Conservation (phyloP, 2,797 vertebrate species). For the Clarias platycephalus region DNA sequence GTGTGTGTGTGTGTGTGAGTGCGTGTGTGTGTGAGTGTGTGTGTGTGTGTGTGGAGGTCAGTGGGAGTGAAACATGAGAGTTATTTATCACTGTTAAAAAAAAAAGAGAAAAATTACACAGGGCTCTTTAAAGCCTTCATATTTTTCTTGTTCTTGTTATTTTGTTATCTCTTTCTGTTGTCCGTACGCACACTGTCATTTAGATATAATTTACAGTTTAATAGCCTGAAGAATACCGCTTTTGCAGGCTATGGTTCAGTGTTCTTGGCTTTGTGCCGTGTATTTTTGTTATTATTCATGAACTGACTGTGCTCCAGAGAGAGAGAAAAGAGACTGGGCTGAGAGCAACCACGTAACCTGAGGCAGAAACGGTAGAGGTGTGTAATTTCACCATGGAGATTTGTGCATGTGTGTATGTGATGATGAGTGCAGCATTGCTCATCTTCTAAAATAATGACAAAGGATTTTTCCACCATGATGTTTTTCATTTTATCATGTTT, state of each 20-base stretch:
- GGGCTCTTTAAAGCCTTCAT: background rate
- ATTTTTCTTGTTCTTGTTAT: constrained; percentile 24
- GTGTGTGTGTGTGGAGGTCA: constrained; percentile 48
- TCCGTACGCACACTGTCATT: background rate
- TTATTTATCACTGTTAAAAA: constrained; percentile 23
- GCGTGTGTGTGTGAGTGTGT: constrained; percentile 48
- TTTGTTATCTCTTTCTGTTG: background rate
- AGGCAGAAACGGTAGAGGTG: constrained; percentile 47
- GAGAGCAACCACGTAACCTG: constrained; percentile 43
- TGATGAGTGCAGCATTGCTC: constrained; percentile 43
- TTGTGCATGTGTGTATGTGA: constrained; percentile 21
- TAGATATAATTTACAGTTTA: constrained; percentile 12
- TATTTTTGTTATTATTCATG: constrained; percentile 23
- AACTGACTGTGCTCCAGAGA: constrained; percentile 10
- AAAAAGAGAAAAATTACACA: background rate
- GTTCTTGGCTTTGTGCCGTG: background rate
- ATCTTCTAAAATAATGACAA: constrained; percentile 25
- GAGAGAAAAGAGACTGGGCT: background rate
- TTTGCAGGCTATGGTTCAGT: constrained; percentile 3
- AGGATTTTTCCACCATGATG: constrained; percentile 14
- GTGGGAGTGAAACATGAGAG: constrained; percentile 17
- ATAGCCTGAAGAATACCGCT: constrained; percentile 18
- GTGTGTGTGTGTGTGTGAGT: constrained; percentile 16
- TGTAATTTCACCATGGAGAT: constrained; percentile 48
- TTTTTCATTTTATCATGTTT: constrained; percentile 38